Base-by-base conservation (phyloP, 2,888 invertebrate species). In the Julus scanicus region DNA sequence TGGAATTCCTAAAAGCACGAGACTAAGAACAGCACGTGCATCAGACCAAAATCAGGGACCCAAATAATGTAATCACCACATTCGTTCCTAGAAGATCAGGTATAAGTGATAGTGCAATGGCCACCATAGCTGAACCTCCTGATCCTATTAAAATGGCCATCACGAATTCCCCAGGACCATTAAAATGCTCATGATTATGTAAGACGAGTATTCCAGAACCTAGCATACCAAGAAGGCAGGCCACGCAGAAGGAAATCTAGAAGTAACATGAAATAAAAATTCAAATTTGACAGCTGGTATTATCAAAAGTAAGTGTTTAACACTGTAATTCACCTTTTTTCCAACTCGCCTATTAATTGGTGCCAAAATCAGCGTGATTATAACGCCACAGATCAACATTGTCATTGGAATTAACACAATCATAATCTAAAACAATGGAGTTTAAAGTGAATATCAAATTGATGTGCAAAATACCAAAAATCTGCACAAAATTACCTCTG, bases 61-160 rank as follows among this genome's bases (percentile, higher is more conserved):
- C 29, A 29, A 29, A 29, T 29, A 29, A 80, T 37, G 1, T 29
- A 80, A 80, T 37, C 29, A 71, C 85, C 85, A 85, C 85, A 85
- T 85, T 85, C n/a, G 20, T 29, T 85, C 85, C 85, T 13, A 85
- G n/a, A 48, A 85, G 85, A 49, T 85, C 85, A 20, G 85, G 85
- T 20, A 85, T 49, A 13, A 85, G 85, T 1, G 85, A 85, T 29
- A 85, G 49, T 49, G 85, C n/a, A 49, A 85, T 85, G 44, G 85
- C 85, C 44, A 39, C 44, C 44, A 85, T 85, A 15, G 85, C 44
- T 49, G 85, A 48, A 1, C 85, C 85, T 48, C 44, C 85, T n/a
- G 49, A 48, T 11, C 85, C 85, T 29, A 85, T 85, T 29, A 85
- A 29, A 20, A 85, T 48, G 3, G 85, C 85, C 85, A 85, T 49